phyloP scores from a whole-genome alignment of 2,113 vertebrate genomes.

The Coturnix japonica region DNA sequence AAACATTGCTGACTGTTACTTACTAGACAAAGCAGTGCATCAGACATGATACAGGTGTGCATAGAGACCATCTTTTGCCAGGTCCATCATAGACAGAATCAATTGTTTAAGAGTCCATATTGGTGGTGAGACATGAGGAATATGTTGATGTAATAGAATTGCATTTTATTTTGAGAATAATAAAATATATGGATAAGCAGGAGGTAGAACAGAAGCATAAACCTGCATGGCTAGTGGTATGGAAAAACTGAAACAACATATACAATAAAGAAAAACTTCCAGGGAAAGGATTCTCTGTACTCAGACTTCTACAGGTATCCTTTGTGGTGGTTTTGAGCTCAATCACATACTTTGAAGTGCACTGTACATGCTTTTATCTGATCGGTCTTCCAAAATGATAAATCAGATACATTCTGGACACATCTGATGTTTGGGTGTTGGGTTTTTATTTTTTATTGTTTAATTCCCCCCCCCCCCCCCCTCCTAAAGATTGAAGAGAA shows the following conservation, averaged over 20 bases:
- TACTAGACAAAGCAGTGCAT: not conserved
- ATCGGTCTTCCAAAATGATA: constrained; percentile 66
- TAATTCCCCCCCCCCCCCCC: not conserved
- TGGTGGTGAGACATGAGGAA: not conserved
- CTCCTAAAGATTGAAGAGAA: constrained; percentile 27
- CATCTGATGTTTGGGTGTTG: not conserved
- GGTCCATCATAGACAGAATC: not conserved
- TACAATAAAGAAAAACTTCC: not conserved
- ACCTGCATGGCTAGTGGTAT: not conserved
- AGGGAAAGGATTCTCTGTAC: not conserved
- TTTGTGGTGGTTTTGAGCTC: constrained; percentile 24
- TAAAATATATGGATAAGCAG: not conserved
- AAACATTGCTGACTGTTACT: not conserved
- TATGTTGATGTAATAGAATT: not conserved
- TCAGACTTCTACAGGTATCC: not conserved
- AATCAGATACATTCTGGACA: constrained; percentile 64
- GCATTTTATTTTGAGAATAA: not conserved
- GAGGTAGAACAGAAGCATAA: not conserved
- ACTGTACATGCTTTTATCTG: constrained; percentile 52
- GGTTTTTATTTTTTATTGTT: constrained; percentile 49
- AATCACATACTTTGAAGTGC: constrained; percentile 40
- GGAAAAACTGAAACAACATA: not conserved
- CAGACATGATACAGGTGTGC: not conserved
- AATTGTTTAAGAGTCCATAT: not conserved
- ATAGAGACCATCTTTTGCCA: not conserved